phyloP scores from a whole-genome alignment of 2,888 invertebrate species.

The Acanthosoma haemorrhoidale region DNA sequence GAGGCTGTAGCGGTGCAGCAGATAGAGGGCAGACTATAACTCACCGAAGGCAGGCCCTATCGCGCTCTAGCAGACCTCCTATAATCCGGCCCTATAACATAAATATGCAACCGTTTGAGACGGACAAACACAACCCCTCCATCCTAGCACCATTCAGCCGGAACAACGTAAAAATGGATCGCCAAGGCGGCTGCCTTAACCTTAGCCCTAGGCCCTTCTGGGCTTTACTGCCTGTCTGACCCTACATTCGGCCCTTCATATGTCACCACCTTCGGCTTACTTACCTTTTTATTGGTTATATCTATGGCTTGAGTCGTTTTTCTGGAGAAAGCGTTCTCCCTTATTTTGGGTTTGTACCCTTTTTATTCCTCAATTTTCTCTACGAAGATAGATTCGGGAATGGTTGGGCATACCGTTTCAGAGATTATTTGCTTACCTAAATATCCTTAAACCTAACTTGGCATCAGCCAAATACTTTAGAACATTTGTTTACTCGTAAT shows the following conservation, averaged over 20 bases:
- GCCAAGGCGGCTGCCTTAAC: not conserved
- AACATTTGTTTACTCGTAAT: too few species aligned
- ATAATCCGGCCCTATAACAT: constrained; percentile 25
- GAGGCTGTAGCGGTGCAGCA: not conserved
- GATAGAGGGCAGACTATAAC: constrained; percentile 1
- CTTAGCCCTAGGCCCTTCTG: not conserved
- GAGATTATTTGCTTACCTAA: too few species aligned
- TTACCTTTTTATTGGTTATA: not conserved
- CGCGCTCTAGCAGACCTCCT: not conserved
- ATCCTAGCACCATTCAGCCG: not conserved
- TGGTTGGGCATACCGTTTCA: too few species aligned
- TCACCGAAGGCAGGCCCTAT: not conserved
- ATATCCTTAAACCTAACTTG: too few species aligned
- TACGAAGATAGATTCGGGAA: too few species aligned
- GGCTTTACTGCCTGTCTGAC: not conserved
- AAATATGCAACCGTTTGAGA: constrained; percentile 27
- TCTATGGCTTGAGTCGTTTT: too few species aligned
- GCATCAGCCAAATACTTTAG: too few species aligned
- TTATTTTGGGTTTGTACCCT: too few species aligned
- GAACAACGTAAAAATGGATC: constrained; percentile 14
- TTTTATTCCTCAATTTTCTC: too few species aligned
- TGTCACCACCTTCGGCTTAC: not conserved
- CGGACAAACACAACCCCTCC: constrained; percentile 3
- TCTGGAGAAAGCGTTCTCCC: too few species aligned
- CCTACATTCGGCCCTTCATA: not conserved